These are phyloP conservation scores for Phenacoccus solenopsis DNA, from an alignment of 1,140 invertebrate genomes.

Conservation along the genomic window DNA sequence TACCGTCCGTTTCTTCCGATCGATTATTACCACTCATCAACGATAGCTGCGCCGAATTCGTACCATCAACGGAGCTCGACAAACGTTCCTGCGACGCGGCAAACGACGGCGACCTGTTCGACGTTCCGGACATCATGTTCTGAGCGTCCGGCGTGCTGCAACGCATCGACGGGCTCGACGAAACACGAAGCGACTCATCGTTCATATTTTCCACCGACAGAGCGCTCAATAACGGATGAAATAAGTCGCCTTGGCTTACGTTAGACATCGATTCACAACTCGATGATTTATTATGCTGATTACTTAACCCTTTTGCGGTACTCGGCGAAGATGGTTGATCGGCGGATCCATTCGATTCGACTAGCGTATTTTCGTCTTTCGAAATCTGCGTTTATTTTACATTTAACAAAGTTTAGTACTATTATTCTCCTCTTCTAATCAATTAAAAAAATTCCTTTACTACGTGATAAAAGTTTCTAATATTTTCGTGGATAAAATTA, in stretches of 20 bases:
- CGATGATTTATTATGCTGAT: neutral
- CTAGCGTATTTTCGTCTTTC: neutral
- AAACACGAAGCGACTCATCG: neutral
- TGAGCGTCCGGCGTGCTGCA: neutral
- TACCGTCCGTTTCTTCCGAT: neutral
- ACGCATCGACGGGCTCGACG: neutral
- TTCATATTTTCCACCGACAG: neutral
- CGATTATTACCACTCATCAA: neutral
- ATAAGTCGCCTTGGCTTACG: neutral
- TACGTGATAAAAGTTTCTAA: too few relatives aligned
- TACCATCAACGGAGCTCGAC: neutral
- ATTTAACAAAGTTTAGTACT: too few relatives aligned
- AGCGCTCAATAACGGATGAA: neutral
- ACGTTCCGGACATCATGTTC: neutral
- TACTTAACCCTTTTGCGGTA: neutral
- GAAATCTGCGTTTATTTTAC: neutral
- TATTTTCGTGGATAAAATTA: too few relatives aligned
- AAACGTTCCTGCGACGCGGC: neutral
- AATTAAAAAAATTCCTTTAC: too few relatives aligned
- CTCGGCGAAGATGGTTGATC: neutral
- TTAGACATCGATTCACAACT: neutral
- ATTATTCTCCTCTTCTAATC: too few relatives aligned
- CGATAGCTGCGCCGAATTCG: neutral
- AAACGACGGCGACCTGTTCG: neutral
- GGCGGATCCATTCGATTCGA: neutral